A percentile compares a stretch with the other conserved stretches of the same genome.
Conservation (phyloP, 2,888 invertebrate species). For the Noctua fimbriata region DNA sequence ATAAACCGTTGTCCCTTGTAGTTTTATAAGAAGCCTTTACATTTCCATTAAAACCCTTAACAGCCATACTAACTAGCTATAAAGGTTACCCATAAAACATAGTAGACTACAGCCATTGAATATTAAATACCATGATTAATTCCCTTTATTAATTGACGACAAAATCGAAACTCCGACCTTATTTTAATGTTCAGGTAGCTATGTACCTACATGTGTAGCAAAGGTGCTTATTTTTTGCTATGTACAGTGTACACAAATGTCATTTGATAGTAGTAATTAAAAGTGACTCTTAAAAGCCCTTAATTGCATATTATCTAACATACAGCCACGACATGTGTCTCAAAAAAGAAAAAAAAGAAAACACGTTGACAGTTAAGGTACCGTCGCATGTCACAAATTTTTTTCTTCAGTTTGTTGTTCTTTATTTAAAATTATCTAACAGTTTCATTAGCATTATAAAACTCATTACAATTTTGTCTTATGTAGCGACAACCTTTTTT, state of each 20-base stretch:
- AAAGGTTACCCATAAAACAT: conserved; percentile 47
- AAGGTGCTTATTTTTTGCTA: conserved; percentile 60
- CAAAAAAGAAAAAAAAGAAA: conserved; percentile 27
- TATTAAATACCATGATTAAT: conserved; percentile 48
- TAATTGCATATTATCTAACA: conserved; percentile 72
- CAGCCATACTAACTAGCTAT: conserved; percentile 14
- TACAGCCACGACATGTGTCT: conserved; percentile 59
- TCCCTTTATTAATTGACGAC: conserved; percentile 38
- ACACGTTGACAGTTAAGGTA: conserved; percentile 54
- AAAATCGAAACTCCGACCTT: conserved; percentile 37
- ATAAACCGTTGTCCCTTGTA: neutral
- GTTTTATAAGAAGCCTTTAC: conserved; percentile 13
- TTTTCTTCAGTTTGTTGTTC: neutral
- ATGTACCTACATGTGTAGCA: conserved; percentile 31
- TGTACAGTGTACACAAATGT: conserved; percentile 61
- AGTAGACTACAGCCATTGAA: conserved; percentile 21
- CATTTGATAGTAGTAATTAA: conserved; percentile 72
- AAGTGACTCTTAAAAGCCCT: conserved; percentile 68
- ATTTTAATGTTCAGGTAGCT: conserved; percentile 7
- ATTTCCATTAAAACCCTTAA: conserved; percentile 25
- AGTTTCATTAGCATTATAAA: conserved; percentile 50
- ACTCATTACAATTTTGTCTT: conserved; percentile 49
- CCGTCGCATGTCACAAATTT: conserved; percentile 13
- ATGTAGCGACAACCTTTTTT: conserved; percentile 18
- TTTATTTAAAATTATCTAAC: conserved; percentile 16